Base-by-base conservation (phyloP, 2,888 invertebrate genomes). In the Hyposoter dolosus region DNA sequence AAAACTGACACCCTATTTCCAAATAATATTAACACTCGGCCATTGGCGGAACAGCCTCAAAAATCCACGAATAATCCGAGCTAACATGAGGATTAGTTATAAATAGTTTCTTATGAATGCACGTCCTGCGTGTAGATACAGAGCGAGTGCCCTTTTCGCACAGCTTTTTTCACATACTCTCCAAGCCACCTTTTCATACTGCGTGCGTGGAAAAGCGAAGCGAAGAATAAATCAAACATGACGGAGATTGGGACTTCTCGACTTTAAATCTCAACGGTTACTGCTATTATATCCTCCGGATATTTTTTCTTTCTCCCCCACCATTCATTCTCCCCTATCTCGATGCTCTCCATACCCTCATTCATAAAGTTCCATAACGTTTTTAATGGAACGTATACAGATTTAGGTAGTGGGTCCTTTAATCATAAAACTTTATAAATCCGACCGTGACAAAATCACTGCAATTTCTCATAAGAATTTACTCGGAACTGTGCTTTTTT, bases 21-120 rank as follows among this genome's bases (percentile, higher is more conserved):
- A 71, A 83, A 83, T 74, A 83, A 83, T 83, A 74, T 83, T 83
- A 78, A 72, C 43, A 78, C 66, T 28, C 35, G 19, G 40, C 53
- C 19, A 17, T 50, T 15, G 32, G 47, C 28, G 45, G 68, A 72
- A 32, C 17, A 6, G 23, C 50, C 43, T 77, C 23, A 15, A 12
- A 28, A 47, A 53, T 28, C 47, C 28, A 40, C 80, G 17, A 76
- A 75, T 60, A 75, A 75, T 45, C 47, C n/a, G 17, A 53, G 53
- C 17, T 12, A 72, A 35, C 53, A 68, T 19, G 43, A 10, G 40
- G 40, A 9, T 40, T 40, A 9, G 15, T 56, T 23, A n/a, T 19
- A 19, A 15, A 28, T 60, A 60, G 12, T 28, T 28, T 15, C 23
- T 9, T 12, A 40, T n/a, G 28, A 28, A 28, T 28, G 28, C 3